phyloP scores from a whole-genome alignment of 1,140 invertebrate genomes.

The Phthorimaea operculella region DNA sequence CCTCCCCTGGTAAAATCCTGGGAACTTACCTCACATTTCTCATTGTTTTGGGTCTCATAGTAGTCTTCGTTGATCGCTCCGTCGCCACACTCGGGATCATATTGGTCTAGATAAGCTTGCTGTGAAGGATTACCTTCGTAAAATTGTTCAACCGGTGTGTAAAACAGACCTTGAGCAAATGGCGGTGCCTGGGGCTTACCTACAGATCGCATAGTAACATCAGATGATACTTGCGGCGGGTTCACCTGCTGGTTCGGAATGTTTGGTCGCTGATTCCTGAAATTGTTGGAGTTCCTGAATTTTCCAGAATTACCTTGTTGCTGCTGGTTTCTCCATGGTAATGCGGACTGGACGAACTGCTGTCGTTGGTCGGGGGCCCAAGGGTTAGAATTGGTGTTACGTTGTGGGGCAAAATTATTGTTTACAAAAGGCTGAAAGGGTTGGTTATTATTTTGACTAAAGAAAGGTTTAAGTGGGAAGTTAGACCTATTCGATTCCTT shows the following conservation, averaged over 20 bases:
- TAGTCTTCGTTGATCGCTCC: not conserved
- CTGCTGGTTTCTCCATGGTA: conserved; percentile 3
- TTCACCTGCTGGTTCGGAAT: conserved; percentile 6
- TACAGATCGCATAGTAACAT: conserved; percentile 9
- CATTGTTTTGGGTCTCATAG: not conserved
- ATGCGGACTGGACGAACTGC: not conserved
- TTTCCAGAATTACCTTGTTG: not conserved
- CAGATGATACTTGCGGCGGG: not conserved
- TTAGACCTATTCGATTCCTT: not conserved
- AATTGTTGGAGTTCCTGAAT: not conserved
- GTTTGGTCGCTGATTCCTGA: not conserved
- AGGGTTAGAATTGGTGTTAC: not conserved
- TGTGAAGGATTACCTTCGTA: not conserved
- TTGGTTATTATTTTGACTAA: not conserved
- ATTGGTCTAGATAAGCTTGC: not conserved
- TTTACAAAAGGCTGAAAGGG: not conserved
- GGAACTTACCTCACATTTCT: not conserved
- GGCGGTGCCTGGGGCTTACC: not conserved
- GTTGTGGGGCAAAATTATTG: not conserved
- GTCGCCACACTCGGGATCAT: not conserved
- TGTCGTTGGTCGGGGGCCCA: conserved; percentile 1
- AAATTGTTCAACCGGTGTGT: not conserved
- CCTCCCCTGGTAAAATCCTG: conserved; percentile 1
- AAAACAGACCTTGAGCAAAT: not conserved
- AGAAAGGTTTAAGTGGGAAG: not conserved